Evolutionary conservation across 2,888 invertebrate genomes (phyloP).

Genomic region (Chloromyia formosa): DNA sequence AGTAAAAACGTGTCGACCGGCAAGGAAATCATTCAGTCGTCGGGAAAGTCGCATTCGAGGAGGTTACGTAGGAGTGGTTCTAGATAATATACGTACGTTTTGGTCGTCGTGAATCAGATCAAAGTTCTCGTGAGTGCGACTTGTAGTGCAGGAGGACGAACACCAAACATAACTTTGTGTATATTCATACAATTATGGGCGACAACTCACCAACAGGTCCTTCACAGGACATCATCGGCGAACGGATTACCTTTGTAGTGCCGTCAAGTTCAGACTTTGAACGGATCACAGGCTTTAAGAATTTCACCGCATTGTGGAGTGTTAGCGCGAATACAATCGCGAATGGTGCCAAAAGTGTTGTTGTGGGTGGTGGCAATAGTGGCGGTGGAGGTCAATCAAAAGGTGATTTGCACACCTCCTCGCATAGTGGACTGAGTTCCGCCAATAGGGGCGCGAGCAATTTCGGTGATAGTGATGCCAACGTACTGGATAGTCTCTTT

Average conservation of each 20-base stretch:
- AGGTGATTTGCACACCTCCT: background rate
- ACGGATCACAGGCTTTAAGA: conserved; percentile 61
- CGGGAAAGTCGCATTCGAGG: background rate
- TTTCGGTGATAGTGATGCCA: background rate
- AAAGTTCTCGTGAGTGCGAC: conserved; percentile 1
- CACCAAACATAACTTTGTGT: background rate
- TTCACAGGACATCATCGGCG: conserved; percentile 45
- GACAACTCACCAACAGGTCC: conserved; percentile 26
- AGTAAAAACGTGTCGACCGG: background rate
- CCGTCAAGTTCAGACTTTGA: conserved; percentile 62
- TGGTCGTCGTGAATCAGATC: background rate
- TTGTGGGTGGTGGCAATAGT: background rate
- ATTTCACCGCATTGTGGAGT: conserved; percentile 60
- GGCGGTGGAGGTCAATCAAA: conserved; percentile 4
- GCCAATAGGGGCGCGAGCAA: background rate
- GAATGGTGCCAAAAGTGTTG: conserved; percentile 3
- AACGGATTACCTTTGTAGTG: conserved; percentile 63
- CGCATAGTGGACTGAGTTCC: background rate
- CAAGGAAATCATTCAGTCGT: background rate
- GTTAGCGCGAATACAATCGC: conserved; percentile 45
- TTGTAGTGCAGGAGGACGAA: background rate
- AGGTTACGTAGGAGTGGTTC: background rate
- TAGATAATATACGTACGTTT: too few species aligned
- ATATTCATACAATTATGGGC: background rate
- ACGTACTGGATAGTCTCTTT: conserved; percentile 50